Conservation (phyloP, 2,888 invertebrate genomes). For the Hirtodrosophila confusa region DNA sequence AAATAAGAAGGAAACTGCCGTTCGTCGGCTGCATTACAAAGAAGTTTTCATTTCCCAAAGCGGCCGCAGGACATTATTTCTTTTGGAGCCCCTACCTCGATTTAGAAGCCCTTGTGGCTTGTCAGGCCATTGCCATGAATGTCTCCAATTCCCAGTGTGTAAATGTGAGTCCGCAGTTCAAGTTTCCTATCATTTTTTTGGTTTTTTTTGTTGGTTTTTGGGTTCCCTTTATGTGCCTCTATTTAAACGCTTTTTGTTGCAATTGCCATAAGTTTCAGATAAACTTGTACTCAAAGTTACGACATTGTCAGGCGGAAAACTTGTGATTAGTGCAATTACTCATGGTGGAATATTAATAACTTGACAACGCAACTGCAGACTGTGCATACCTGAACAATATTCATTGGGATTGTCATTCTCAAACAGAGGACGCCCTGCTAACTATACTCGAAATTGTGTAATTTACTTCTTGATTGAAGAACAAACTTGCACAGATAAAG, state of each 20-base stretch:
- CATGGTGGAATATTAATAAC: constrained; percentile 36
- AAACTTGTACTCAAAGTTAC: constrained; percentile 60
- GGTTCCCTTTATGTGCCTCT: constrained; percentile 14
- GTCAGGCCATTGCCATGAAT: constrained; percentile 62
- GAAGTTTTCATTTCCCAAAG: constrained; percentile 75
- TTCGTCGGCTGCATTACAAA: constrained; percentile 65
- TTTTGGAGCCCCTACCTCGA: constrained; percentile 34
- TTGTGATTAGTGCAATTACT: constrained; percentile 55
- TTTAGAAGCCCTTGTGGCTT: constrained; percentile 56
- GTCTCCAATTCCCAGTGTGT: constrained; percentile 34
- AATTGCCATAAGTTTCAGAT: constrained; percentile 47
- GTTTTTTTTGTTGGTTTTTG: constrained; percentile 7
- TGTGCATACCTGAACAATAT: constrained; percentile 7
- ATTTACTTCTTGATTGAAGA: too few relatives aligned
- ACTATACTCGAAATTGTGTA: too few relatives aligned
- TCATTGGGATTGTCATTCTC: too few relatives aligned
- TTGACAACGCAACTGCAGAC: constrained; percentile 22
- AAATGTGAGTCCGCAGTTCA: constrained; percentile 7
- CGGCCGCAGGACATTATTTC: constrained; percentile 75
- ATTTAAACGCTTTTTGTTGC: constrained; percentile 59
- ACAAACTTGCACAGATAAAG: too few relatives aligned
- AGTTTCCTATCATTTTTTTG: constrained; percentile 26
- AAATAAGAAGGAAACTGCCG: constrained; percentile 35
- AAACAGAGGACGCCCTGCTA: too few relatives aligned
- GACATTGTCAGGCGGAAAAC: constrained; percentile 27